Evolutionary conservation across 2,113 vertebrate species (phyloP).

Genomic region (Chionodraco myersi): DNA sequence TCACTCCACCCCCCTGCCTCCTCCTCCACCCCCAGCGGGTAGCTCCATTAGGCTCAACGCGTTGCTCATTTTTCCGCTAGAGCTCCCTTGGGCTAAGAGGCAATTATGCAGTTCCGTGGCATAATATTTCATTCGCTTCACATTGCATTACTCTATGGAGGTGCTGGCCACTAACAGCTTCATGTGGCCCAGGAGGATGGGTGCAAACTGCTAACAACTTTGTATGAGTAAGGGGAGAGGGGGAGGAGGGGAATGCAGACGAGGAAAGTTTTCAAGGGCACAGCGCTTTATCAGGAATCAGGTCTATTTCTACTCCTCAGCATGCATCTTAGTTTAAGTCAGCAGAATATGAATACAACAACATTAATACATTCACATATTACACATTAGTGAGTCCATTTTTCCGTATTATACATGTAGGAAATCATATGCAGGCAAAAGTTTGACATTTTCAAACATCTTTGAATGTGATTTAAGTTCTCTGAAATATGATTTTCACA

Average conservation of each 20-base stretch:
- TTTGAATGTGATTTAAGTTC: neutral
- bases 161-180: conserved; percentile 76
- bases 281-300: conserved; percentile 63
- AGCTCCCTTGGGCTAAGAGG: conserved; percentile 83
- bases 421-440: neutral
- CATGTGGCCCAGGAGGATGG: conserved; percentile 73
- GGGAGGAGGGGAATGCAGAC: conserved; percentile 1
- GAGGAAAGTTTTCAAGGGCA: conserved; percentile 66
- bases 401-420: neutral
- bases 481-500: conserved; percentile 1
- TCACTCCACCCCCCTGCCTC: conserved; percentile 43
- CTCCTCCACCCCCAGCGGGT: conserved; percentile 38
- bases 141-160: conserved; percentile 70
- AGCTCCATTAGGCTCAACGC: conserved; percentile 81
- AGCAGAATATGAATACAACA: neutral
- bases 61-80: conserved; percentile 85
- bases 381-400: too few species aligned
- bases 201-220: conserved; percentile 72
- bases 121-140: conserved; percentile 85
- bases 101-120: conserved; percentile 85
- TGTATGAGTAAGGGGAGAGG: conserved; percentile 38
- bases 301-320: conserved; percentile 45
- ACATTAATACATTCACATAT: neutral
- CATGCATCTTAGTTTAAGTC: conserved; percentile 24
- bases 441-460: neutral